A percentile compares a stretch with the other conserved stretches of the same genome.
Evolutionary conservation across 2,888 invertebrate species (phyloP).

Genomic region (Perdita meconis): DNA sequence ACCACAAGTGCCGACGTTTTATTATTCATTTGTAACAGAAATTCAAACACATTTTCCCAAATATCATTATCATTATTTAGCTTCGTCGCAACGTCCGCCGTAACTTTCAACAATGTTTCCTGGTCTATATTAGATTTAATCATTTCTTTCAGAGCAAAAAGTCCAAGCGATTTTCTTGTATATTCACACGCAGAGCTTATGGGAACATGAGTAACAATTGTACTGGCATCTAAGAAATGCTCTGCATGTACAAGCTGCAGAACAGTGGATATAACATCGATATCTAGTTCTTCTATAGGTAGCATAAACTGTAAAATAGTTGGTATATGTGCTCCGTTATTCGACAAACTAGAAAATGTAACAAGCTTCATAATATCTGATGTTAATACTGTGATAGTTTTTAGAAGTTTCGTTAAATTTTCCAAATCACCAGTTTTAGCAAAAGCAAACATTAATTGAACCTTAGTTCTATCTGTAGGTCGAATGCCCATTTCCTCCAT

Average conservation of each 20-base stretch:
- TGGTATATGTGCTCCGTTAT: slow-evolving; percentile 79
- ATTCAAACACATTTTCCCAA: slow-evolving; percentile 85
- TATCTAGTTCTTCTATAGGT: slow-evolving; percentile 65
- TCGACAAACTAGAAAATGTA: slow-evolving; percentile 82
- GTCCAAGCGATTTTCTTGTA: slow-evolving; percentile 73
- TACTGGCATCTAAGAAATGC: slow-evolving; percentile 85
- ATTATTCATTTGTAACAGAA: slow-evolving; percentile 85
- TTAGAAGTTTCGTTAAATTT: slow-evolving; percentile 82
- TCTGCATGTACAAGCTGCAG: slow-evolving; percentile 85
- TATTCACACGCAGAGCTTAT: background rate
- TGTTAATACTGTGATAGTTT: slow-evolving; percentile 69
- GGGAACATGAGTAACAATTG: slow-evolving; percentile 83
- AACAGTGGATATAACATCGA: slow-evolving; percentile 80
- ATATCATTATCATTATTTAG: slow-evolving; percentile 76
- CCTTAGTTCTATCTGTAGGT: slow-evolving; percentile 85
- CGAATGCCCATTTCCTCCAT: slow-evolving; percentile 86
- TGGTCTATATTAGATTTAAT: slow-evolving; percentile 85
- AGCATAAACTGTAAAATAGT: slow-evolving; percentile 83
- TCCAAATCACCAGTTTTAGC: slow-evolving; percentile 84
- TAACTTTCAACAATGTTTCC: slow-evolving; percentile 79
- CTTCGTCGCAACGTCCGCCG: slow-evolving; percentile 72
- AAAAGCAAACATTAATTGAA: slow-evolving; percentile 85
- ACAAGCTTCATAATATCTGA: slow-evolving; percentile 85
- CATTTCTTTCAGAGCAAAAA: slow-evolving; percentile 86
- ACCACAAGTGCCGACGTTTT: slow-evolving; percentile 84